Evolutionary conservation across 2,113 vertebrate genomes (phyloP).

Genomic region (Pedetes capensis): DNA sequence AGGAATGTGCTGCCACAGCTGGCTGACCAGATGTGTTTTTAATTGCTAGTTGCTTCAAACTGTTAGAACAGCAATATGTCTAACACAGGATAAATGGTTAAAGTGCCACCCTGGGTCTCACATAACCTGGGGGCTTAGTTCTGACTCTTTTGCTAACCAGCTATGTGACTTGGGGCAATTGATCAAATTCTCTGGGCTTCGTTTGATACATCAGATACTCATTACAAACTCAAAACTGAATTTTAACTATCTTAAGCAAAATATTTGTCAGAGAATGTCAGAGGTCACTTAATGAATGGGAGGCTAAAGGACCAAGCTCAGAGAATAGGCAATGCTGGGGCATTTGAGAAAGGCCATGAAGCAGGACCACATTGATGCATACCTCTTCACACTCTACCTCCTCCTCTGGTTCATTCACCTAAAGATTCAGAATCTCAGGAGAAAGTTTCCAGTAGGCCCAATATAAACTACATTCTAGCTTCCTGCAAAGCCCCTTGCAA

Average conservation of each 20-base stretch:
- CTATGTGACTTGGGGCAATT: constrained; percentile 8
- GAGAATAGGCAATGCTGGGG: not conserved
- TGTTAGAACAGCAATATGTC: constrained; percentile 7
- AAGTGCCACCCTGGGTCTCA: not conserved
- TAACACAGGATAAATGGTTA: constrained; percentile 22
- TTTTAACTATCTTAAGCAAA: constrained; percentile 42
- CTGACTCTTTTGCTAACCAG: not conserved
- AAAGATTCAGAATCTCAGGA: constrained; percentile 5
- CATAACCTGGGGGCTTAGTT: not conserved
- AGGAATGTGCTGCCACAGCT: not conserved
- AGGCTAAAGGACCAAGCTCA: not conserved
- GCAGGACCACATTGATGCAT: not conserved
- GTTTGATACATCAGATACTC: not conserved
- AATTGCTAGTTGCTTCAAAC: constrained; percentile 50
- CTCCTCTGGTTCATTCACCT: not conserved
- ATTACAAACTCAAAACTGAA: constrained; percentile 48
- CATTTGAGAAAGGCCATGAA: not conserved
- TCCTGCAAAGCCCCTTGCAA: not conserved
- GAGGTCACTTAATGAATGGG: not conserved
- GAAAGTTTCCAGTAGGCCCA: not conserved
- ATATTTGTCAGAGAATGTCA: constrained; percentile 18
- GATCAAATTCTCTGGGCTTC: constrained; percentile 36
- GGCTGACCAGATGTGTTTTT: not conserved
- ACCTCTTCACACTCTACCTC: not conserved
- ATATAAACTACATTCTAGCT: constrained; percentile 6